A percentile compares a stretch with the other conserved stretches of the same genome.
phyloP scores from a whole-genome alignment of 2,888 invertebrate genomes.

The Abrostola tripartita region DNA sequence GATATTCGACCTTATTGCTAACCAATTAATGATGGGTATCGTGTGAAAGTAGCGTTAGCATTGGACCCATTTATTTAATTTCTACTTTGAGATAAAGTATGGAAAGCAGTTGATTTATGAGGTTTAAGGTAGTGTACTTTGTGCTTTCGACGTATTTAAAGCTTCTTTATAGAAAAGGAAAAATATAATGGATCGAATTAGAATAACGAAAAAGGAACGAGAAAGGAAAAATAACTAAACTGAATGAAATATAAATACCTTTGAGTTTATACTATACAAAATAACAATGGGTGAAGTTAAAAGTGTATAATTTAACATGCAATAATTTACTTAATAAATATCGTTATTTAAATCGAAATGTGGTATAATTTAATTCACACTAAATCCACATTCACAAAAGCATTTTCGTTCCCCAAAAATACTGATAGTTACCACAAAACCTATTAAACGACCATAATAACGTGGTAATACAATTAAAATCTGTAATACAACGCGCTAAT shows the following conservation, averaged over 20 bases:
- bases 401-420: not conserved
- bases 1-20: constrained; percentile 9
- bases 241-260: no score
- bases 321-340: no score
- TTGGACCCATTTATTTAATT: constrained; percentile 3
- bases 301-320: no score
- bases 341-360: no score
- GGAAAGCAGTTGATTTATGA: not conserved
- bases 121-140: not conserved
- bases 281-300: no score
- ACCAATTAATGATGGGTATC: constrained; percentile 4
- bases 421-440: constrained; percentile 1
- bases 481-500: constrained; percentile 37
- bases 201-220: no score
- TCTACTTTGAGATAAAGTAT: not conserved
- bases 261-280: no score
- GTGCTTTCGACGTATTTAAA: not conserved
- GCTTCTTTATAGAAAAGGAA: no score
- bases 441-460: constrained; percentile 14
- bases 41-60: constrained; percentile 1
- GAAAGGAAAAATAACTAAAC: no score
- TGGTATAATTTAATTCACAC: no score
- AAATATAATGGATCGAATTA: no score
- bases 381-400: not conserved
- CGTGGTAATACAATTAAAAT: constrained; percentile 43